Evolutionary conservation across 2,888 invertebrate species (phyloP), one percentile per base, ranked within the genome.

Genomic region (Morinoia aosen): DNA sequence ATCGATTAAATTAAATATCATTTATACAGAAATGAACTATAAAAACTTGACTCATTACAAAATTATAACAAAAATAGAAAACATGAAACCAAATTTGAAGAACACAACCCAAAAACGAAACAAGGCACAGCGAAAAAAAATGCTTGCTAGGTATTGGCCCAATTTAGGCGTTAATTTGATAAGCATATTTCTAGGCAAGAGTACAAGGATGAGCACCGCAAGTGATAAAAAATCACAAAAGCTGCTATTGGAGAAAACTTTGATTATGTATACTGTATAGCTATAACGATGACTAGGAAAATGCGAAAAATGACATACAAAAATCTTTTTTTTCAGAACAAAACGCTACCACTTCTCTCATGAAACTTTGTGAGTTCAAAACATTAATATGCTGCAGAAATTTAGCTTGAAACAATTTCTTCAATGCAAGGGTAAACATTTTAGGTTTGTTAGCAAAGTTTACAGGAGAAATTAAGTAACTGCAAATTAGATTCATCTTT

Each of bases 241-340:
- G 19, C 61, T 16, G 19, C 61, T 10, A 76, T 33, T 33, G 33
- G 25, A 76, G 25, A 76, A 8, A 61, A 16, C 76, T 76, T 76
- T 76, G 8, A 33, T 76, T 25, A 33, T 16, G 25, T 76, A 19
- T 76, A 76, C 1, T 16, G 25, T 76, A 19, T 76, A 76, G 76
- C 76, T 76, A 76, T 76, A 76, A 76, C 76, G 76, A 76, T 76
- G 76, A 76, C 76, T 76, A 76, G 76, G 19, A 76, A 76, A 76
- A 76, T 76, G 76, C 33, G 25, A 33, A 76, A 76, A 76, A 25
- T 25, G 76, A 33, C 76, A 76, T 3, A 76, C 25, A 76, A 76
- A 76, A 76, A 76, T 25, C 33, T 25, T 33, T 10, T 33, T 76
- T 33, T 33, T 76, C 76, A 25, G 76, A 25, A 76, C 25, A 76